phyloP scores from a whole-genome alignment of 2,888 invertebrate species.

The Tanypteryx hageni region DNA sequence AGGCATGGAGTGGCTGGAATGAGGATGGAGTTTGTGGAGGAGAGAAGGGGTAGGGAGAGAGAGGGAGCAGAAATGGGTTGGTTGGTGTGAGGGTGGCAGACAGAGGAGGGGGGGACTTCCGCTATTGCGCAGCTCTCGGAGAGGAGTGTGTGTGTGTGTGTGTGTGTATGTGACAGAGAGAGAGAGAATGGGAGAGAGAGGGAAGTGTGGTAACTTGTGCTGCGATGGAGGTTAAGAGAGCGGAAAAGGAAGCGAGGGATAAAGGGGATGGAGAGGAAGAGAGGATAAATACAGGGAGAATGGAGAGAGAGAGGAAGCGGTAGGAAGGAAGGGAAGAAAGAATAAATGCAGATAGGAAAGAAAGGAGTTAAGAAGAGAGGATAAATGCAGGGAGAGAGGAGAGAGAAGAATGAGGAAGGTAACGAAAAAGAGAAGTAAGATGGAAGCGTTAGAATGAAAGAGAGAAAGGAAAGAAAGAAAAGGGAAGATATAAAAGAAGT shows the following conservation, averaged over 20 bases:
- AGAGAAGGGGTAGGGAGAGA: slow-evolving; percentile 44
- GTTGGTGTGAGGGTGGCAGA: slow-evolving; percentile 67
- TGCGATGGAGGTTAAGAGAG: slow-evolving; percentile 61
- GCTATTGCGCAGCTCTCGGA: slow-evolving; percentile 73
- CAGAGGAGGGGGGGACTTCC: slow-evolving; percentile 69
- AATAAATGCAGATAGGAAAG: slow-evolving; percentile 19
- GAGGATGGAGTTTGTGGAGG: slow-evolving; percentile 28
- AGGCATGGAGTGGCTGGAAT: too few relatives aligned
- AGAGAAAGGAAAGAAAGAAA: neutral
- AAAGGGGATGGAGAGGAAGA: neutral
- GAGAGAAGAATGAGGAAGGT: neutral
- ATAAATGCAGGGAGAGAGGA: slow-evolving; percentile 29
- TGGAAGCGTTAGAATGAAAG: too few relatives aligned
- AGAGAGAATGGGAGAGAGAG: slow-evolving; percentile 70
- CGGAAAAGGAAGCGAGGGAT: slow-evolving; percentile 48
- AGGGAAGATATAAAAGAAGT: too few relatives aligned
- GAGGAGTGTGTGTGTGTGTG: slow-evolving; percentile 41
- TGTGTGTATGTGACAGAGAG: too few relatives aligned
- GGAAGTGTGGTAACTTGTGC: slow-evolving; percentile 72
- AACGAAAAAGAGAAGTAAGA: neutral
- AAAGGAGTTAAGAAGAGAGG: neutral
- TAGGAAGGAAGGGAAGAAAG: neutral
- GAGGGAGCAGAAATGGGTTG: slow-evolving; percentile 52
- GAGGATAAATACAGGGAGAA: too few relatives aligned
- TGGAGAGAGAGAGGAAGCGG: too few relatives aligned